Evolutionary conservation across 2,888 invertebrate genomes (phyloP).

Genomic region (Perithous albicinctus): DNA sequence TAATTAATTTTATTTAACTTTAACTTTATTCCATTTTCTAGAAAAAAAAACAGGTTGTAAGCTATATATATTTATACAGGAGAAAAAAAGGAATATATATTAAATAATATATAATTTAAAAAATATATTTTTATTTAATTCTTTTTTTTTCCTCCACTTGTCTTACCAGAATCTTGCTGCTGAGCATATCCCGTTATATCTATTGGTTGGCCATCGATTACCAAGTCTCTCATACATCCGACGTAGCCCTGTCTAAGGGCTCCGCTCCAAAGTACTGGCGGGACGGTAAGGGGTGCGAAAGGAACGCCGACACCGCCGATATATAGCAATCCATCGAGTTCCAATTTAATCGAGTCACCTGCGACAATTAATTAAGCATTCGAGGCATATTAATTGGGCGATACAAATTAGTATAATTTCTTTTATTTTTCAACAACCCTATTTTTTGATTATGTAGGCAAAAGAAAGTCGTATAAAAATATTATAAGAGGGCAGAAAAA

Average conservation of each 20-base stretch:
- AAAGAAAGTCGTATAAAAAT: too few relatives aligned
- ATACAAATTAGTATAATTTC: neutral
- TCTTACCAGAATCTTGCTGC: conserved; percentile 94
- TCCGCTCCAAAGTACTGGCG: conserved; percentile 96
- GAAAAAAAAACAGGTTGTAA: too few relatives aligned
- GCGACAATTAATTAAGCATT: conserved; percentile 60
- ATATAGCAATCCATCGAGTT: conserved; percentile 94
- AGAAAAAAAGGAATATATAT: too few relatives aligned
- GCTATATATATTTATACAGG: too few relatives aligned
- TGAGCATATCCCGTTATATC: conserved; percentile 95
- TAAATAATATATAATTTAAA: too few relatives aligned
- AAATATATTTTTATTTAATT: neutral
- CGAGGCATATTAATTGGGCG: neutral
- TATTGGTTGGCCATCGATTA: conserved; percentile 94
- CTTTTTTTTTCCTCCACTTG: neutral
- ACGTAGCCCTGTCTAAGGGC: conserved; percentile 96
- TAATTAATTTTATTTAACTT: too few relatives aligned
- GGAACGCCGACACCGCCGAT: conserved; percentile 95
- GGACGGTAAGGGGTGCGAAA: conserved; percentile 91
- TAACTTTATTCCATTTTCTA: too few relatives aligned
- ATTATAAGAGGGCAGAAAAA: too few relatives aligned
- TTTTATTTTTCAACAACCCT: neutral
- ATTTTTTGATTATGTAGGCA: neutral
- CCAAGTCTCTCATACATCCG: conserved; percentile 96
- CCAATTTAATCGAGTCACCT: conserved; percentile 95